Conservation (phyloP, 2,797 vertebrate genomes). For the Oceanodroma leucorhoa region DNA sequence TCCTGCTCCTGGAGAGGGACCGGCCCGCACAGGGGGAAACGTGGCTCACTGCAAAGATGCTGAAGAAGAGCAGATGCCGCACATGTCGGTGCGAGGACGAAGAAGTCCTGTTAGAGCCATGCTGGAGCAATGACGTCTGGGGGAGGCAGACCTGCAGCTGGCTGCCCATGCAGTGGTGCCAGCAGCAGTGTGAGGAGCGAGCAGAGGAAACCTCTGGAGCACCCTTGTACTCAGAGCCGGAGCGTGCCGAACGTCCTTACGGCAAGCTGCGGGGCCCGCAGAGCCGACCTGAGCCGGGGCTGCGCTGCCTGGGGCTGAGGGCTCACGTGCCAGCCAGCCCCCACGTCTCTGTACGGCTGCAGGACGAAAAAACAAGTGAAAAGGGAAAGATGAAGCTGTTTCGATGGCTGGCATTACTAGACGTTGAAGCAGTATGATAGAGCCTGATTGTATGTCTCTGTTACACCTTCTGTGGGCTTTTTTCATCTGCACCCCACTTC, state of each 20-base stretch:
- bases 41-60: background rate
- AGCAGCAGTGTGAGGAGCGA: fast-evolving
- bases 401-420: background rate
- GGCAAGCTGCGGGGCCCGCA: background rate
- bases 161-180: background rate
- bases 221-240: fast-evolving
- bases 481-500: background rate
- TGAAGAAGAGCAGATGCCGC: background rate
- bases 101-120: background rate
- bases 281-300: fast-evolving
- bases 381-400: background rate
- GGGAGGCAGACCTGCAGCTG: background rate
- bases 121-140: fast-evolving
- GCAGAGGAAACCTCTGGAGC: background rate
- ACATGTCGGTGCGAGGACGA: fast-evolving
- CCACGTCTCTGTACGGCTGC: fast-evolving
- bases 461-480: background rate
- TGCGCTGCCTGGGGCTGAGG: background rate
- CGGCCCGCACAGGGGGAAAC: background rate
- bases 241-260: fast-evolving
- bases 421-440: background rate
- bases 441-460: background rate
- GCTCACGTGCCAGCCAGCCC: background rate
- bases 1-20: background rate
- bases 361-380: background rate